Base-by-base conservation (phyloP, 2,888 invertebrate genomes). In the Eudemis profundana region DNA sequence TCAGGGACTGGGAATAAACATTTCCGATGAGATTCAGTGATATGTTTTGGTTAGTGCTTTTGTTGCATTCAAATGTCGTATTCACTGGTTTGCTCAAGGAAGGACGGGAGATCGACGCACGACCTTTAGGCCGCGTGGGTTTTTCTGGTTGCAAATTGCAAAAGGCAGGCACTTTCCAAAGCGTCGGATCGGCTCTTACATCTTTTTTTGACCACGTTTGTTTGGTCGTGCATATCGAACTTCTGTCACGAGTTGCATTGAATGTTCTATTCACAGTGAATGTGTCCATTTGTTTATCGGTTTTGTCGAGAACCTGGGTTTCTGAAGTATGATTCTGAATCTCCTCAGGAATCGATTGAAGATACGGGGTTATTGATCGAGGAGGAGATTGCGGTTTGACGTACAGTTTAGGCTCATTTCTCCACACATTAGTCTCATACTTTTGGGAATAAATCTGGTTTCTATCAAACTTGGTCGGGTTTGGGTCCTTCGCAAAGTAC, bases 281-380 rank as follows among this genome's bases (percentile, higher is more conserved):
- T 2, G 92, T 91, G 19, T 79, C 76, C 75, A 72, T 84, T 69
- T 84, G 82, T 64, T 76, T 81, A 69, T 85, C 77, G 53, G 83
- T 85, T 74, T 78, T 83, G 65, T 89, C 83, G 3, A 87, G 72
- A 8, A 76, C 65, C 49, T 85, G 86, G n/a, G 85, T 85, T 44
- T 87, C 84, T 1, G 82, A 87, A 62, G 82, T 75, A 40, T 89
- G 86, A 3, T 65, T 59, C 36, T 73, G 72, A 68, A 87, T 92
- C 70, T 93, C 93, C 78, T 93, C 93, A 10, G 92, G 90, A 38
- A 93, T 93, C 0, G 90, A 86, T 46, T 89, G 87, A 14, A 93
- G 77, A 2, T 89, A 87, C 2, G 88, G 88, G 0, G 89, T 85
- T 38, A 86, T 72, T 1, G 92, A 87, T 56, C 89, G 77, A 1